phyloP scores from a whole-genome alignment of 1,140 invertebrate genomes.

The Chlorops oryzae region DNA sequence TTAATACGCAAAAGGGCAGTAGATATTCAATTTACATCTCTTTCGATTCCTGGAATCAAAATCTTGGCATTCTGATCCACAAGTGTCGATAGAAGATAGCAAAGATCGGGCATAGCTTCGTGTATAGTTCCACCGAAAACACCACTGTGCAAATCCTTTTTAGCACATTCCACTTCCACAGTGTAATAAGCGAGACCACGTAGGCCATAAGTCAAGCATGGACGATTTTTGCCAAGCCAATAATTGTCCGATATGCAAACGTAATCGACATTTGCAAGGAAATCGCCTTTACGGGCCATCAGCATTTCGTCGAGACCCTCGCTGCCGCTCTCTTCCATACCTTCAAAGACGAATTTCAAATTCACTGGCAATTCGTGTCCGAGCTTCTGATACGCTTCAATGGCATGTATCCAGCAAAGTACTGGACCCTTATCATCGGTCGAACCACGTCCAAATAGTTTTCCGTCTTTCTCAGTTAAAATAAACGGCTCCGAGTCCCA shows the following conservation, averaged over 20 bases:
- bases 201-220: conserved; percentile 95
- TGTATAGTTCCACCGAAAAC: conserved; percentile 87
- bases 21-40: conserved; percentile 53
- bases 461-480: conserved; percentile 80
- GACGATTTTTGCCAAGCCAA: conserved; percentile 94
- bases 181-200: conserved; percentile 90
- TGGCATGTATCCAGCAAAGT: conserved; percentile 89
- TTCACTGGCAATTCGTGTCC: conserved; percentile 78
- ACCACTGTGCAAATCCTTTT: conserved; percentile 93
- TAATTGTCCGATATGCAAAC: conserved; percentile 99
- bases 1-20: not conserved
- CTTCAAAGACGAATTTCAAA: conserved; percentile 95
- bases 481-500: conserved; percentile 95
- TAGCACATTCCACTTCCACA: conserved; percentile 81
- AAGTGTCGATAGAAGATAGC: conserved; percentile 76
- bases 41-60: conserved; percentile 69
- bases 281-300: conserved; percentile 64
- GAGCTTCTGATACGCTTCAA: conserved; percentile 78
- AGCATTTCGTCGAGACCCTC: conserved; percentile 89
- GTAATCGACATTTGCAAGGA: conserved; percentile 82
- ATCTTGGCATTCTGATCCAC: conserved; percentile 81
- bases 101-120: conserved; percentile 84
- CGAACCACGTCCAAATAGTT: conserved; percentile 86
- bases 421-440: conserved; percentile 93
- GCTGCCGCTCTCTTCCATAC: conserved; percentile 97